Conservation (phyloP, 2,797 vertebrate genomes). For the Myiotriccus ornatus region DNA sequence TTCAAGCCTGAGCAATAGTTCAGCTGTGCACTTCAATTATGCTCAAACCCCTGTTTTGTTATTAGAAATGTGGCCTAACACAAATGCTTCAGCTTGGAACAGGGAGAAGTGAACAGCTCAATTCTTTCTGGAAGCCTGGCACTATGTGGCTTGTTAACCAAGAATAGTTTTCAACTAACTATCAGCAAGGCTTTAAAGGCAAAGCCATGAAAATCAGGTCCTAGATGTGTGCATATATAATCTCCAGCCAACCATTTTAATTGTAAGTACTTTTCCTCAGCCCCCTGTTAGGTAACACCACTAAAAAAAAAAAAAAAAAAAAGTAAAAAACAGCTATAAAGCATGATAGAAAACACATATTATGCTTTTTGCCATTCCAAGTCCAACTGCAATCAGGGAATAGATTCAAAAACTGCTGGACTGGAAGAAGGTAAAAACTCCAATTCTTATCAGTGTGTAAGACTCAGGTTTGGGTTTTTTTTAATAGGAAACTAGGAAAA, state of each 20-base stretch:
- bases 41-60: constrained; percentile 55
- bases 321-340: not conserved
- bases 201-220: constrained; percentile 3
- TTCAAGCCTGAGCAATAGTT: constrained; percentile 62
- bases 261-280: not conserved
- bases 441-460: not conserved
- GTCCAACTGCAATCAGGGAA: not conserved
- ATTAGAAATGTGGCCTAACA: constrained; percentile 27
- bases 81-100: constrained; percentile 11
- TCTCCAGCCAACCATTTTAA: not conserved
- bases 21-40: constrained; percentile 58
- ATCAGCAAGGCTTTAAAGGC: not conserved
- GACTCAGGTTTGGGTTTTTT: not conserved
- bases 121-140: not conserved
- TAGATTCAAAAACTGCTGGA: not conserved
- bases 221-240: not conserved
- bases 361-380: not conserved
- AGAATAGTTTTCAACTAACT: not conserved
- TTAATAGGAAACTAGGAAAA: not conserved
- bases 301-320: too few species aligned
- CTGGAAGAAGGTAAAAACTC: not conserved
- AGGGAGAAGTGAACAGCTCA: constrained; percentile 10
- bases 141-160: not conserved
- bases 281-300: not conserved
- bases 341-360: not conserved